A percentile compares a stretch with the other conserved stretches of the same genome.
Evolutionary conservation across 2,888 invertebrate genomes (phyloP).

Genomic region (Drosophila bunnanda): DNA sequence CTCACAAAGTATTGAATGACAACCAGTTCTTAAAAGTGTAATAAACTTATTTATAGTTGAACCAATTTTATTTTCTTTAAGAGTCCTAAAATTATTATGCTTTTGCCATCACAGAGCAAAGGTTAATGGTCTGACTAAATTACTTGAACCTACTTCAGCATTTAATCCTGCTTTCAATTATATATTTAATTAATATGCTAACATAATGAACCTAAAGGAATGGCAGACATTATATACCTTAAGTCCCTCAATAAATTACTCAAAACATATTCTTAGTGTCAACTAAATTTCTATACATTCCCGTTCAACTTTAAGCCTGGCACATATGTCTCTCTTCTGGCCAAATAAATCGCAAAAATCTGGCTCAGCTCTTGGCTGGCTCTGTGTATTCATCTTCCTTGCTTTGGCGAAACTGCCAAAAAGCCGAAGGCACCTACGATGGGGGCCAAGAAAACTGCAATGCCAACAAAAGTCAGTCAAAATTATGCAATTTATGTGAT

Average conservation of each 20-base stretch:
- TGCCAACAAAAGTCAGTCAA: slow-evolving; percentile 75
- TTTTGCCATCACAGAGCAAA: too few species aligned
- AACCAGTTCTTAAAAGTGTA: background rate
- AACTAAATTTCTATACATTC: background rate
- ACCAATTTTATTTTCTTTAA: background rate
- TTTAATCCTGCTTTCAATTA: background rate
- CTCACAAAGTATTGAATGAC: background rate
- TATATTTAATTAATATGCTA: background rate
- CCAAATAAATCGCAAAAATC: slow-evolving; percentile 26
- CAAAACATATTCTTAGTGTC: background rate
- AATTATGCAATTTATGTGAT: slow-evolving; percentile 83
- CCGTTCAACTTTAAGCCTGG: slow-evolving; percentile 1
- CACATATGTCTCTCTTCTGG: slow-evolving; percentile 22
- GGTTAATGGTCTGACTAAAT: background rate
- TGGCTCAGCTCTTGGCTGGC: slow-evolving; percentile 15
- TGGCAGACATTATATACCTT: too few species aligned
- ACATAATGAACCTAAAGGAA: background rate
- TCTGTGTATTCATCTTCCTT: slow-evolving; percentile 14
- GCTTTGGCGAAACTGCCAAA: slow-evolving; percentile 33
- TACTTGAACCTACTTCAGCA: background rate
- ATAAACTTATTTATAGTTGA: background rate
- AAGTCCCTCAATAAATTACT: background rate
- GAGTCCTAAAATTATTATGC: background rate
- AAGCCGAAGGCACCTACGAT: slow-evolving; percentile 72
- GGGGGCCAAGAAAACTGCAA: slow-evolving; percentile 73